These are phyloP conservation scores for Eulithis testata DNA, from an alignment of 2,888 invertebrate species.

Conservation along the genomic window DNA sequence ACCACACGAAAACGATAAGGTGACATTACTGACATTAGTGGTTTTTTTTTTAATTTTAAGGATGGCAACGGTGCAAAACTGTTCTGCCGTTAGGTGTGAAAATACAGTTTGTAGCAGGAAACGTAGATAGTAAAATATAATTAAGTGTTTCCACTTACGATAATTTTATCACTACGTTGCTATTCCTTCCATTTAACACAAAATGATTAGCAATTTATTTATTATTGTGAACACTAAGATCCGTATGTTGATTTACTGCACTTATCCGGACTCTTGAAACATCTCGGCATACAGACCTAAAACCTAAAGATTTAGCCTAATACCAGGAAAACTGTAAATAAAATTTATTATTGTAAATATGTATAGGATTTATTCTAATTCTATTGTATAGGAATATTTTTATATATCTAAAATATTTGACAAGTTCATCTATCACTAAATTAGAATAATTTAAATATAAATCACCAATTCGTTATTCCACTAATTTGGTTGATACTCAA, in stretches of 20 bases:
- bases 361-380: constrained; percentile 29
- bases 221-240: constrained; percentile 28
- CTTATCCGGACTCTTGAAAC: no score
- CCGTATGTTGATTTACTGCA: no score
- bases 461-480: constrained; percentile 38
- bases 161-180: constrained; percentile 52
- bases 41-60: constrained; percentile 61
- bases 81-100: constrained; percentile 52
- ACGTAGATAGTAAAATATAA: constrained; percentile 64
- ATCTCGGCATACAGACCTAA: not conserved
- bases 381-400: constrained; percentile 10
- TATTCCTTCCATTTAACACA: constrained; percentile 52
- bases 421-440: constrained; percentile 38
- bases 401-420: constrained; percentile 34
- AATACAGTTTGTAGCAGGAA: constrained; percentile 55
- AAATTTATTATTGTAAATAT: constrained; percentile 35
- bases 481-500: constrained; percentile 39
- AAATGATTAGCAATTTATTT: constrained; percentile 36
- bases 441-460: constrained; percentile 33
- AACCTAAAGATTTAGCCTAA: constrained; percentile 16
- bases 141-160: constrained; percentile 58
- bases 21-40: constrained; percentile 50
- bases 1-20: constrained; percentile 64
- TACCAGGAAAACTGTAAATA: constrained; percentile 8
- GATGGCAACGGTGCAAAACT: constrained; percentile 58